Conservation (phyloP, 1,140 invertebrate species). For the Pachypsylla venusta region DNA sequence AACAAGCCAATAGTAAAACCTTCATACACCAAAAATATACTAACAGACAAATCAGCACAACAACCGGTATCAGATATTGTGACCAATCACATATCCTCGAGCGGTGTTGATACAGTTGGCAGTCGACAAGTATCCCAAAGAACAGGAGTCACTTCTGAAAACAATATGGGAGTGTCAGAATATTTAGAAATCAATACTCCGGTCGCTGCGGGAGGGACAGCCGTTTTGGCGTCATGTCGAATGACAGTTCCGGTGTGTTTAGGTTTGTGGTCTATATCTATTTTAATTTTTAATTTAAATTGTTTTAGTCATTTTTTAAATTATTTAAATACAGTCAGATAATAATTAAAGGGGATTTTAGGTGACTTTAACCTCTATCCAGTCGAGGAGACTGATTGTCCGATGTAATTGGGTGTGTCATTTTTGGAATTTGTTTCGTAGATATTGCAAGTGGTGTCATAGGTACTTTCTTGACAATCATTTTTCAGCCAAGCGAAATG, state of each 20-base stretch:
- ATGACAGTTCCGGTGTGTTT: background rate
- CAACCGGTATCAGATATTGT: background rate
- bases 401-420: too few species aligned
- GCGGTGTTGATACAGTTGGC: background rate
- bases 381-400: too few species aligned
- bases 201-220: background rate
- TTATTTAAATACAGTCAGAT: too few species aligned
- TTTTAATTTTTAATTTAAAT: background rate
- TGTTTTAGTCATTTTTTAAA: too few species aligned
- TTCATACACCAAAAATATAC: background rate
- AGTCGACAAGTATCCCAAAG: background rate
- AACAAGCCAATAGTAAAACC: constrained; percentile 3
- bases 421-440: too few species aligned
- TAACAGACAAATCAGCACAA: background rate
- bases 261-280: background rate
- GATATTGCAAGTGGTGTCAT: too few species aligned
- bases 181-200: background rate
- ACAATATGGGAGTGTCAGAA: background rate
- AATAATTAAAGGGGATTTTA: too few species aligned
- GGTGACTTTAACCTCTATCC: too few species aligned
- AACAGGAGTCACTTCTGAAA: background rate
- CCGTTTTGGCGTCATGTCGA: background rate
- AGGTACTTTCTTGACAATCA: too few species aligned
- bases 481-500: too few species aligned
- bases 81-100: background rate